Evolutionary conservation across 2,797 vertebrate genomes (phyloP).

Genomic region (Sebastes cheni): DNA sequence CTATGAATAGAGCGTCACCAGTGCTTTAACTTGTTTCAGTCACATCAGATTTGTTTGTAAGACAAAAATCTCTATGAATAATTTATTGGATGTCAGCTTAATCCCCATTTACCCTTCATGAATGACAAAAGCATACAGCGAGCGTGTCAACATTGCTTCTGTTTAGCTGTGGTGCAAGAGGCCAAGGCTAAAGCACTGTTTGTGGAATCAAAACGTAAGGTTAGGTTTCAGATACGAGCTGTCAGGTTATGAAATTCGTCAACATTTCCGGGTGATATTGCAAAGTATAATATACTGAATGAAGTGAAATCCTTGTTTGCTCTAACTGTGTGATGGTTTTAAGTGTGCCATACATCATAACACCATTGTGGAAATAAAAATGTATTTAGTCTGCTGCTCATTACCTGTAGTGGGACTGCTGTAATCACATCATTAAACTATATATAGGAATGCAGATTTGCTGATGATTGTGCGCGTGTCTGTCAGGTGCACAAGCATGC

Average conservation of each 20-base stretch:
- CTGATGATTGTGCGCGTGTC: too few species aligned
- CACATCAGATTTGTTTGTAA: conserved; percentile 62
- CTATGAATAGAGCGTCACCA: conserved; percentile 29
- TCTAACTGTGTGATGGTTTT: not conserved
- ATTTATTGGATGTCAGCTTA: conserved; percentile 72
- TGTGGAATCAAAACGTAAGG: conserved; percentile 16
- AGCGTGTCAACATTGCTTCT: conserved; percentile 23
- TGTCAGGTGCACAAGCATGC: too few species aligned
- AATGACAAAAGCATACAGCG: conserved; percentile 59
- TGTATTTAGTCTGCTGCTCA: not conserved
- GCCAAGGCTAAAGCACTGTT: conserved; percentile 34
- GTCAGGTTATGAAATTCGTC: not conserved
- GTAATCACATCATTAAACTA: not conserved
- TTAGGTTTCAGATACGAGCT: not conserved
- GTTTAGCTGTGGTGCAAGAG: conserved; percentile 29
- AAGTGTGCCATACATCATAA: not conserved
- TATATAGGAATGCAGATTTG: too few species aligned
- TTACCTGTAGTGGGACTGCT: rapidly evolving
- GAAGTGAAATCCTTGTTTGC: not conserved
- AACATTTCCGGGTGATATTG: not conserved
- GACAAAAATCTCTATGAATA: conserved; percentile 67
- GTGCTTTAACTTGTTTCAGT: conserved; percentile 64
- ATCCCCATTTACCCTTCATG: conserved; percentile 61
- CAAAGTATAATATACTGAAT: not conserved
- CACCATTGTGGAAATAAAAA: not conserved